Conservation (phyloP, 2,113 vertebrate species). For the Pandion haliaetus region DNA sequence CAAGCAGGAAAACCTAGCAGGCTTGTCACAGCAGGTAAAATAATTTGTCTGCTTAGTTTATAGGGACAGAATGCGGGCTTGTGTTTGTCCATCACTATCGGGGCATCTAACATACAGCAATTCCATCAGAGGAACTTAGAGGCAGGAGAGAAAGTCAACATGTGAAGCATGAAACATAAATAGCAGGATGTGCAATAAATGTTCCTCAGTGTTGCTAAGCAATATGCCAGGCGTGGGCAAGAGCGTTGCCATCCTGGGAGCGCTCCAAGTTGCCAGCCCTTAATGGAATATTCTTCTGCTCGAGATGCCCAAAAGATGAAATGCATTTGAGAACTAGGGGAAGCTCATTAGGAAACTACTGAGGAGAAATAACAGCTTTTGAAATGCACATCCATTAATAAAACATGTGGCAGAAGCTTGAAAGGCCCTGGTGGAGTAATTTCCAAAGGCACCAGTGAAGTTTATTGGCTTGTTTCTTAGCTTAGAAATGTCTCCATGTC, state of each 20-base stretch:
- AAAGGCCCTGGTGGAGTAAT: not conserved
- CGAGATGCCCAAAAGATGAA: not conserved
- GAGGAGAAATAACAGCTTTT: not conserved
- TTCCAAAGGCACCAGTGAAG: not conserved
- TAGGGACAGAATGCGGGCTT: not conserved
- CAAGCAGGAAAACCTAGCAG: not conserved
- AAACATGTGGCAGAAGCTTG: not conserved
- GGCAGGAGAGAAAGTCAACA: not conserved
- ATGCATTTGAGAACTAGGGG: not conserved
- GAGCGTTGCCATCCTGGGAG: not conserved
- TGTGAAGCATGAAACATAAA: slow-evolving; percentile 31
- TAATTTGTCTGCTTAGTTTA: not conserved
- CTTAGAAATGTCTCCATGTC: not conserved
- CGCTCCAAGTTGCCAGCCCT: not conserved
- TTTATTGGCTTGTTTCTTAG: not conserved
- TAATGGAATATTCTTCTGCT: not conserved
- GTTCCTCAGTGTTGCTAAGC: not conserved
- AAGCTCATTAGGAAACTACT: not conserved
- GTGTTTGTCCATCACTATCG: not conserved
- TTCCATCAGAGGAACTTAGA: not conserved
- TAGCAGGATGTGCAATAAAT: slow-evolving; percentile 21
- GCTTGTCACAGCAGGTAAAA: not conserved
- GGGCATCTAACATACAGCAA: not conserved
- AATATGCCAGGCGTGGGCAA: not conserved
- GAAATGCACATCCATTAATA: not conserved